Conservation (phyloP, 2,797 vertebrate genomes). For the Thripadectes ignobilis region DNA sequence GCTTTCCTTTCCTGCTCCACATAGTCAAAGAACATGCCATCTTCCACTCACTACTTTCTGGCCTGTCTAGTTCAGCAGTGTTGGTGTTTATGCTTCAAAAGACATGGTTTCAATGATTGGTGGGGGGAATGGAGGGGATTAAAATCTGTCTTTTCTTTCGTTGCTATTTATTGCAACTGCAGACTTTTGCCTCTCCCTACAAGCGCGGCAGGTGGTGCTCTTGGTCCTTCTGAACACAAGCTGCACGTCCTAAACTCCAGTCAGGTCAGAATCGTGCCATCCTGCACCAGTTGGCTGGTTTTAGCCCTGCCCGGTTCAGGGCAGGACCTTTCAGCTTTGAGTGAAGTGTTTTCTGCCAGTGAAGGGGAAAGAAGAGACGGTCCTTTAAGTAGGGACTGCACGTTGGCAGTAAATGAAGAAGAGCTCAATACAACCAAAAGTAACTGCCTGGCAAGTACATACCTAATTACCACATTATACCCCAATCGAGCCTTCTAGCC, state of each 20-base stretch:
- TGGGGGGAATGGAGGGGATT: background rate
- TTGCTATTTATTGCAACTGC: background rate
- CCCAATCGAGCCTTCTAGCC: background rate
- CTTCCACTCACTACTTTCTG: background rate
- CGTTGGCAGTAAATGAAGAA: background rate
- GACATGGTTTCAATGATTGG: background rate
- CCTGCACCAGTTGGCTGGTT: background rate
- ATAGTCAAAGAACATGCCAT: background rate
- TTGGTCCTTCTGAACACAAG: background rate
- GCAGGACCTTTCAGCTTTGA: background rate
- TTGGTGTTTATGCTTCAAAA: background rate
- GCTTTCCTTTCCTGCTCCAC: background rate
- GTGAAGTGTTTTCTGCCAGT: background rate
- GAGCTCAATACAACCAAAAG: background rate
- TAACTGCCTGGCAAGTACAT: background rate
- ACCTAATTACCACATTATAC: background rate
- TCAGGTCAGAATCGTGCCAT: background rate
- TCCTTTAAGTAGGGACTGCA: background rate
- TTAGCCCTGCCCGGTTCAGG: background rate
- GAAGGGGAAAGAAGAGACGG: background rate
- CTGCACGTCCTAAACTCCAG: background rate
- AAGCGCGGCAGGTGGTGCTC: constrained; percentile 39
- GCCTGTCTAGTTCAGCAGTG: background rate
- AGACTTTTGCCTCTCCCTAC: background rate
- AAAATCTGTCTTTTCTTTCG: background rate